A percentile compares a stretch with the other conserved stretches of the same genome.
These are phyloP conservation scores for Campylorhamphus procurvoides DNA, from an alignment of 2,113 vertebrate species.

Conservation along the genomic window DNA sequence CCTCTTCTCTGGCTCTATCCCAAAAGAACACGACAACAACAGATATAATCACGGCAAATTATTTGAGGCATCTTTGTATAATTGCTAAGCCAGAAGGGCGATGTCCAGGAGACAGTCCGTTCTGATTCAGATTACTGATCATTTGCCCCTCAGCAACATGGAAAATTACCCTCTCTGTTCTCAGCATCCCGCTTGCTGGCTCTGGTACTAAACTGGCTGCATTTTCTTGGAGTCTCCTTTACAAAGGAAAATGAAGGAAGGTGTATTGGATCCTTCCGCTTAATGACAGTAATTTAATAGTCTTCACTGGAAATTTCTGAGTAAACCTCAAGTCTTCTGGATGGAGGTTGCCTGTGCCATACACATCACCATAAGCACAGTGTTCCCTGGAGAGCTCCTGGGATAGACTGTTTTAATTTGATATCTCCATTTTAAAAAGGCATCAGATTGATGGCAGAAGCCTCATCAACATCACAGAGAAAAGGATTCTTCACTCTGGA, in stretches of 20 bases:
- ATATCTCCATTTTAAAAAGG: neutral
- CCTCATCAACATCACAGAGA: neutral
- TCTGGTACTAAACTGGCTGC: neutral
- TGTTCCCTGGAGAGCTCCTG: neutral
- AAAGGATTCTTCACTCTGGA: neutral
- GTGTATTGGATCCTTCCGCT: neutral
- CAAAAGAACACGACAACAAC: neutral
- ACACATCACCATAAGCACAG: fast-evolving
- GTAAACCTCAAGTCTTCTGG: neutral
- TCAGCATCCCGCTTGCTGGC: neutral
- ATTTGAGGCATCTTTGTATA: neutral
- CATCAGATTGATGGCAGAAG: neutral
- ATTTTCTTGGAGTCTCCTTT: neutral
- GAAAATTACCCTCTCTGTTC: neutral
- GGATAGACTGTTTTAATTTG: neutral
- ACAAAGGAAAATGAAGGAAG: neutral
- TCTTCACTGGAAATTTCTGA: neutral
- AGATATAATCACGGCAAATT: neutral
- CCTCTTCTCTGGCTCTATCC: neutral
- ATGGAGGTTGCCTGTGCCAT: neutral
- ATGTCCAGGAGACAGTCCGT: neutral
- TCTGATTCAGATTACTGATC: neutral
- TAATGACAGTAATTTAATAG: neutral
- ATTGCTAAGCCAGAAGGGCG: neutral
- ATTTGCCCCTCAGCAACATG: neutral